phyloP scores from a whole-genome alignment of 1,140 invertebrate species.

The Daktulosphaira vitifoliae region DNA sequence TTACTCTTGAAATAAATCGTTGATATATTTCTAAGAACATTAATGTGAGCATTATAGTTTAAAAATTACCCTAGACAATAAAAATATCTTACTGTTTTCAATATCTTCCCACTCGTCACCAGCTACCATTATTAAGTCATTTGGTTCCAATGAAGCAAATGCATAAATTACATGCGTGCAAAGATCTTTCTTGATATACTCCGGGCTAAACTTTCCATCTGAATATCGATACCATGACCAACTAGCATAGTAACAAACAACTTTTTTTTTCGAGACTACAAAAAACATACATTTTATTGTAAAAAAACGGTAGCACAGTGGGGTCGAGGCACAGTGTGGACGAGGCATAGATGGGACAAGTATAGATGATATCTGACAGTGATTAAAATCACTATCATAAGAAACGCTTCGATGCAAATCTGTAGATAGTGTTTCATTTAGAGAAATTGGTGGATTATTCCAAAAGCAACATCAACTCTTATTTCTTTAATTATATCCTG shows the following conservation, averaged over 20 bases:
- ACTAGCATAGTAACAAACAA: slow-evolving; percentile 80
- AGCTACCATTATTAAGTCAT: slow-evolving; percentile 61
- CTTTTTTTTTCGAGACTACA: slow-evolving; percentile 44
- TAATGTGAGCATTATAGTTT: too few relatives aligned
- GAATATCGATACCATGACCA: slow-evolving; percentile 79
- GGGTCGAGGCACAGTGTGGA: too few relatives aligned
- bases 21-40: slow-evolving; percentile 1
- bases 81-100: slow-evolving; percentile 59
- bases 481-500: too few relatives aligned
- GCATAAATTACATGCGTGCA: slow-evolving; percentile 86
- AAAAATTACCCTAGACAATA: too few relatives aligned
- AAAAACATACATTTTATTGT: slow-evolving; percentile 8
- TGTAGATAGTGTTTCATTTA: too few relatives aligned
- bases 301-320: too few relatives aligned
- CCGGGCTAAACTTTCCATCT: slow-evolving; percentile 74
- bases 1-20: slow-evolving; percentile 8
- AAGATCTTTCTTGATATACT: slow-evolving; percentile 65
- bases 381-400: too few relatives aligned
- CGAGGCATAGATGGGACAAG: too few relatives aligned
- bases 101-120: slow-evolving; percentile 79
- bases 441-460: too few relatives aligned
- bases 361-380: too few relatives aligned
- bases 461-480: too few relatives aligned
- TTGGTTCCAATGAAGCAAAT: slow-evolving; percentile 74
- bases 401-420: too few relatives aligned